phyloP scores from a whole-genome alignment of 1,140 invertebrate genomes.

The Trachelipus rathkii region DNA sequence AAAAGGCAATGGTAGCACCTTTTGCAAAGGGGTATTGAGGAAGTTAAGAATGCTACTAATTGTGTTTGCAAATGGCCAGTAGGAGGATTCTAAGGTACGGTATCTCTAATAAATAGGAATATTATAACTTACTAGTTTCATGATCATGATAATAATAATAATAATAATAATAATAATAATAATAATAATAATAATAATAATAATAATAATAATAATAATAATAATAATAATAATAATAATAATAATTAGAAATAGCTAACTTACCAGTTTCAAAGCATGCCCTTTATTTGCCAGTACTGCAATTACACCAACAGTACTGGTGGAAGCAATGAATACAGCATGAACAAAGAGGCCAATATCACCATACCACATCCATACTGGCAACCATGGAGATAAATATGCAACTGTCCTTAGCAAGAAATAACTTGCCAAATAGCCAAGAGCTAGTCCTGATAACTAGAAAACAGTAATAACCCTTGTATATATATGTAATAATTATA shows the following conservation, averaged over 20 bases:
- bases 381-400: slow-evolving; percentile 1
- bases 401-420: not conserved
- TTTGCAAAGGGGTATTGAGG: too few species aligned
- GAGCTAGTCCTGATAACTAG: not conserved
- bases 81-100: too few species aligned
- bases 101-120: too few species aligned
- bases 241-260: not conserved
- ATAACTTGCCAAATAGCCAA: slow-evolving; percentile 1
- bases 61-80: too few species aligned
- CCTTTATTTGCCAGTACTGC: slow-evolving; percentile 1
- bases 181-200: too few species aligned
- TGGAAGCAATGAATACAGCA: not conserved
- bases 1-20: too few species aligned
- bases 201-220: too few species aligned
- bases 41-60: too few species aligned
- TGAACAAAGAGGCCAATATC: not conserved
- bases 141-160: too few species aligned
- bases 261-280: not conserved
- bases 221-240: not conserved
- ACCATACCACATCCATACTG: slow-evolving; percentile 6
- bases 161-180: too few species aligned
- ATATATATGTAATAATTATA: too few species aligned
- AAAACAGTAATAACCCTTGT: not conserved
- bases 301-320: not conserved
- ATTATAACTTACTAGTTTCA: too few species aligned